phyloP scores from a whole-genome alignment of 1,140 invertebrate species.

The Lutraria rhynchaena region DNA sequence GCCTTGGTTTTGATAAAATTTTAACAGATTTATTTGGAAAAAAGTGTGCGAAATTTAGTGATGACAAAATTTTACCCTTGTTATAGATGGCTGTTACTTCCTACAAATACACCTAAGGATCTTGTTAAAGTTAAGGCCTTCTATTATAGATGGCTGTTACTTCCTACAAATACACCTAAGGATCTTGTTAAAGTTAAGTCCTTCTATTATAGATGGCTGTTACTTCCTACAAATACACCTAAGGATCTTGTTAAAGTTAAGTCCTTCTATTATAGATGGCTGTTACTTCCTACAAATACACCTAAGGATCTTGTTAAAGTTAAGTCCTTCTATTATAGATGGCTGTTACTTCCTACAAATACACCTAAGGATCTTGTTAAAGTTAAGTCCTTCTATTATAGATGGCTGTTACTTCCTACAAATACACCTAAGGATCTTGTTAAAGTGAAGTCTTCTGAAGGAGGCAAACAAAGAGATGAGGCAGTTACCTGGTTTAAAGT shows the following conservation, averaged over 20 bases:
- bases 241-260: slow-evolving; percentile 97
- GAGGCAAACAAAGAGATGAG: slow-evolving; percentile 98
- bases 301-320: slow-evolving; percentile 98
- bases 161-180: slow-evolving; percentile 98
- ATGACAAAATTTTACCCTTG: too few relatives aligned
- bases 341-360: slow-evolving; percentile 99
- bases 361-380: slow-evolving; percentile 98
- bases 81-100: slow-evolving; percentile 97
- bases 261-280: slow-evolving; percentile 92
- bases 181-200: slow-evolving; percentile 96
- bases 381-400: too few relatives aligned
- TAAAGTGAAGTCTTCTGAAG: slow-evolving; percentile 94
- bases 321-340: slow-evolving; percentile 87
- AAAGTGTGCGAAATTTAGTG: too few relatives aligned
- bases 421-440: slow-evolving; percentile 97
- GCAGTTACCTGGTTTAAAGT: slow-evolving; percentile 99
- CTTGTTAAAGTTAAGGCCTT: slow-evolving; percentile 97
- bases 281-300: slow-evolving; percentile 98
- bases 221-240: slow-evolving; percentile 98
- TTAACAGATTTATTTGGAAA: too few relatives aligned
- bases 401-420: slow-evolving; percentile 99
- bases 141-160: slow-evolving; percentile 93
- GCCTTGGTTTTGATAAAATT: too few relatives aligned
- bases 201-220: slow-evolving; percentile 96
- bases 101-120: slow-evolving; percentile 97